Conservation (phyloP, 2,113 vertebrate species). For the Bagarius yarrelli region DNA sequence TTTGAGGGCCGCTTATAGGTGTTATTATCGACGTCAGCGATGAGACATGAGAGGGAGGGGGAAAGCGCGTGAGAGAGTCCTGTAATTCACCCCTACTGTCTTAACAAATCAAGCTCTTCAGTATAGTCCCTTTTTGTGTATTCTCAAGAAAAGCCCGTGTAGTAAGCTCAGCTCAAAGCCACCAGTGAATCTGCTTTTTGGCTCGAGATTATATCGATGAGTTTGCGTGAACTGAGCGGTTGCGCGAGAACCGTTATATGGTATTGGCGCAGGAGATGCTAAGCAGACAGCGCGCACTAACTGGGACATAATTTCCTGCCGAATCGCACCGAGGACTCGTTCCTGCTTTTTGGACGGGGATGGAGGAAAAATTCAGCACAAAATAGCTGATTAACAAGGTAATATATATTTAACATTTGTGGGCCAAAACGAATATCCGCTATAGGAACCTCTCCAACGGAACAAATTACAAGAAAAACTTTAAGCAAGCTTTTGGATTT, state of each 20-base stretch:
- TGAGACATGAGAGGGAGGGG: slow-evolving; percentile 61
- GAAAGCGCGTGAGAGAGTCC: slow-evolving; percentile 46
- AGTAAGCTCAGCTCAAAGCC: slow-evolving; percentile 16
- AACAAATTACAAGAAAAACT: not conserved
- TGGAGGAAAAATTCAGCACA: slow-evolving; percentile 65
- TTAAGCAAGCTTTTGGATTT: not conserved
- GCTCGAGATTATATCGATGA: not conserved
- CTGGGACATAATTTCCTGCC: slow-evolving; percentile 54
- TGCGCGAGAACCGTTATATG: slow-evolving; percentile 36
- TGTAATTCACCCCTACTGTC: slow-evolving; percentile 52
- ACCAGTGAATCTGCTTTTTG: not conserved
- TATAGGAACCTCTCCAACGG: not conserved
- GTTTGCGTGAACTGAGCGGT: not conserved
- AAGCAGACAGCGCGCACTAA: slow-evolving; percentile 45
- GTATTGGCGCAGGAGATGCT: slow-evolving; percentile 52
- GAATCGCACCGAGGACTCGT: slow-evolving; percentile 47
- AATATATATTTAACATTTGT: slow-evolving; percentile 52
- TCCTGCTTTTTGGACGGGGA: slow-evolving; percentile 53
- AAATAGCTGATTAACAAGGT: slow-evolving; percentile 66
- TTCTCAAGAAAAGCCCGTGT: slow-evolving; percentile 61
- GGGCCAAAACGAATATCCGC: not conserved
- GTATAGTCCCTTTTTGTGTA: slow-evolving; percentile 43
- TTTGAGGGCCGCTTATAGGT: slow-evolving; percentile 33
- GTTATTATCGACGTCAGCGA: slow-evolving; percentile 69
- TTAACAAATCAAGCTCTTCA: slow-evolving; percentile 53